These are phyloP conservation scores for Reticulitermes speratus DNA, from an alignment of 1,140 invertebrate genomes.

Conservation along the genomic window DNA sequence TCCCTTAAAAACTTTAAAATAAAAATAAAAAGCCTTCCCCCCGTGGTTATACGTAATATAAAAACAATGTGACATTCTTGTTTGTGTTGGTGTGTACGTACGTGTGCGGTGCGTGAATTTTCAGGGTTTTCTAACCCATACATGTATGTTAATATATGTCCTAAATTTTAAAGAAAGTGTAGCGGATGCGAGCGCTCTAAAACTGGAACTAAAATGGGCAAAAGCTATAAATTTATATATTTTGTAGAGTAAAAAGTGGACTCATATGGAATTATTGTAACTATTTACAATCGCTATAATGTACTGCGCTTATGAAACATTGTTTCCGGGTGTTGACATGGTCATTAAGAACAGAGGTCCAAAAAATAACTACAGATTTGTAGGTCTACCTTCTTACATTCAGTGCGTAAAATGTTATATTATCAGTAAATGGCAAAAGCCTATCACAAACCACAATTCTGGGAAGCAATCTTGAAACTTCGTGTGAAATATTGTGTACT, in stretches of 20 bases:
- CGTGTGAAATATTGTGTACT: too few relatives aligned
- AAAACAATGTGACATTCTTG: neutral
- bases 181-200: neutral
- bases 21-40: neutral
- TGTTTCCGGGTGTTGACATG: too few relatives aligned
- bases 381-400: too few relatives aligned
- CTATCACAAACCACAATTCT: too few relatives aligned
- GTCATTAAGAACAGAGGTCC: too few relatives aligned
- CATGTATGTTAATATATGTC: neutral
- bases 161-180: neutral
- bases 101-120: neutral
- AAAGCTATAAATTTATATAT: neutral
- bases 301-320: too few relatives aligned
- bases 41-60: neutral
- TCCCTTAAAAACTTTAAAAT: neutral
- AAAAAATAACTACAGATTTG: too few relatives aligned
- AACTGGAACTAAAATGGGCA: neutral
- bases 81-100: neutral
- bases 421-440: too few relatives aligned
- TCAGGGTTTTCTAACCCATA: slow-evolving; percentile 7
- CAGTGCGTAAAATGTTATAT: too few relatives aligned
- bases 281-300: too few relatives aligned
- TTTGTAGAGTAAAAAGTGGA: neutral
- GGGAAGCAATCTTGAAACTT: too few relatives aligned
- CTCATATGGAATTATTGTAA: neutral